These are phyloP conservation scores for Tetramorium bicarinatum DNA, from an alignment of 2,888 invertebrate species.

Conservation along the genomic window DNA sequence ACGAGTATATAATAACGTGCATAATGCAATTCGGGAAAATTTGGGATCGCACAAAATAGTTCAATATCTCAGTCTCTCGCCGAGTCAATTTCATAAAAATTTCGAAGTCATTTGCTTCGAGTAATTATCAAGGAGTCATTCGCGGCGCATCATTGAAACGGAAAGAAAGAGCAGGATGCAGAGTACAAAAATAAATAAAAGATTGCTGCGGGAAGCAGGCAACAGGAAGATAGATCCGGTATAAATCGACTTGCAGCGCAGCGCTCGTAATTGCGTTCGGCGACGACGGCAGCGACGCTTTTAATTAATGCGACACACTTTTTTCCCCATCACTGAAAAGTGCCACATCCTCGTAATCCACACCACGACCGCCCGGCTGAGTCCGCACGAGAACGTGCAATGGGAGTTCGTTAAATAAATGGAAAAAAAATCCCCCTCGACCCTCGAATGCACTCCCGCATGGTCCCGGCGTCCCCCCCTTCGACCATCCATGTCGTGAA, in stretches of 20 bases:
- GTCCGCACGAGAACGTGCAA: slow-evolving; percentile 37
- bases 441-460: slow-evolving; percentile 57
- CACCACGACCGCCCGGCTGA: slow-evolving; percentile 56
- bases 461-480: background rate
- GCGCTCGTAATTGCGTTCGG: slow-evolving; percentile 75
- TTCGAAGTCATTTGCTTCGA: slow-evolving; percentile 38
- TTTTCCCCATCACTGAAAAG: slow-evolving; percentile 81
- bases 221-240: slow-evolving; percentile 49
- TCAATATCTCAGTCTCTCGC: slow-evolving; percentile 9
- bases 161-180: background rate
- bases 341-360: slow-evolving; percentile 79
- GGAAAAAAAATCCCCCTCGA: slow-evolving; percentile 60
- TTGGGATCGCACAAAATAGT: background rate
- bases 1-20: background rate
- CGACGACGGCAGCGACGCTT: slow-evolving; percentile 75
- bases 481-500: background rate
- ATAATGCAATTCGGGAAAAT: background rate
- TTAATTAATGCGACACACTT: slow-evolving; percentile 85
- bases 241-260: slow-evolving; percentile 70
- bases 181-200: slow-evolving; percentile 23
- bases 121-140: slow-evolving; percentile 32
- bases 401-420: slow-evolving; percentile 75
- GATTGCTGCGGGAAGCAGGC: slow-evolving; percentile 64
- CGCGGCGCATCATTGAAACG: background rate
- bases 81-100: slow-evolving; percentile 33